Conservation (phyloP, 2,888 invertebrate species). For the Sinhomidia bicolor region DNA sequence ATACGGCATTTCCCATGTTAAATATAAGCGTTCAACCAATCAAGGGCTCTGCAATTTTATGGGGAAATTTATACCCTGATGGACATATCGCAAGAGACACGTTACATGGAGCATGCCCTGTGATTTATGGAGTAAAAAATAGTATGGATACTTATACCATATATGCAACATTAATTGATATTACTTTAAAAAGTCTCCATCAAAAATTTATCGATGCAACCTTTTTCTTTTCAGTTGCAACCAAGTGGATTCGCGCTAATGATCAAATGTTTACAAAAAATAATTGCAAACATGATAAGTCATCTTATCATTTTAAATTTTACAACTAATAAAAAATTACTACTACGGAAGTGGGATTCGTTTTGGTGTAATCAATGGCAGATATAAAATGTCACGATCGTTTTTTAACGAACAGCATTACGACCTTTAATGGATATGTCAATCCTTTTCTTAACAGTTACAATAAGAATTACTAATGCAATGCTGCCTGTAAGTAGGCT, state of each 20-base stretch:
- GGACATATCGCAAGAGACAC: conserved; percentile 82
- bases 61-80: conserved; percentile 82
- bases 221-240: conserved; percentile 81
- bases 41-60: conserved; percentile 82
- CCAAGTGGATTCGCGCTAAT: conserved; percentile 83
- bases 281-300: conserved; percentile 56
- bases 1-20: conserved; percentile 81
- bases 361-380: too few relatives aligned
- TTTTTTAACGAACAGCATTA: conserved; percentile 39
- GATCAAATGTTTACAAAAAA: conserved; percentile 82
- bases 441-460: conserved; percentile 41
- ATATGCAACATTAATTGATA: too few relatives aligned
- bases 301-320: conserved; percentile 47
- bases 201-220: not conserved
- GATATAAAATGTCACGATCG: too few relatives aligned
- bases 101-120: conserved; percentile 83
- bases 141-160: conserved; percentile 80
- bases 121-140: conserved; percentile 83
- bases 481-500: conserved; percentile 11
- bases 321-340: not conserved
- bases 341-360: too few relatives aligned
- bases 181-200: too few relatives aligned
- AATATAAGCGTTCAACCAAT: conserved; percentile 80
- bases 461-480: not conserved
- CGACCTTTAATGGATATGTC: conserved; percentile 9